Percentiles rank a stretch among this genome's conserved stretches.
Conservation (phyloP, 2,113 vertebrate genomes). For the Montifringilla adamsi region DNA sequence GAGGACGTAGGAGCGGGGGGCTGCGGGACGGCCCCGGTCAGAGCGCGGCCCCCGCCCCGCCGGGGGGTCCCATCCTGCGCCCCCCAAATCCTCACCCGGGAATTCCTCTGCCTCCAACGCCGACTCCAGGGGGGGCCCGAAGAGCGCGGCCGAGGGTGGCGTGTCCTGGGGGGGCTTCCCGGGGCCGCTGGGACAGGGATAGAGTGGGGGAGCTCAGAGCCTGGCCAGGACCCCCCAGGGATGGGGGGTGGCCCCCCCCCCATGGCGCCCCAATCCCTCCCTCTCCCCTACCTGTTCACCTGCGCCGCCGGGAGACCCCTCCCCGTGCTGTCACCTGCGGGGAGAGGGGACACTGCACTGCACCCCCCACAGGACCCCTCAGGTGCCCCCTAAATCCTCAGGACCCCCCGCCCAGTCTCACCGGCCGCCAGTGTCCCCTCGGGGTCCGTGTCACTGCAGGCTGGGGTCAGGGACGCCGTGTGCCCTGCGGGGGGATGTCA, state of each 20-base stretch:
- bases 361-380: neutral
- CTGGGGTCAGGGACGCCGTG: neutral
- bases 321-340: neutral
- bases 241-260: neutral
- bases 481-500: neutral
- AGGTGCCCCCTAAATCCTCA: fast-evolving
- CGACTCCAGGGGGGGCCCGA: conserved; percentile 86
- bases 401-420: neutral
- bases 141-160: conserved; percentile 76
- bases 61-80: neutral
- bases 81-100: conserved; percentile 57
- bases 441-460: fast-evolving
- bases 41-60: neutral
- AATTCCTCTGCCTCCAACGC: conserved; percentile 86
- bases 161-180: neutral
- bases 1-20: conserved; percentile 63
- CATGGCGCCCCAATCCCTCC: neutral
- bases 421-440: neutral
- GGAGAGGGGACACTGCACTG: neutral
- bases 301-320: neutral
- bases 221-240: fast-evolving
- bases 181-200: neutral
- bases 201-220: neutral
- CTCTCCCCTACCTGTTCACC: neutral
- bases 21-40: neutral